Evolutionary conservation across 1,140 invertebrate species (phyloP), one percentile per base, ranked within the genome.

Genomic region (Monochamus saltuarius): DNA sequence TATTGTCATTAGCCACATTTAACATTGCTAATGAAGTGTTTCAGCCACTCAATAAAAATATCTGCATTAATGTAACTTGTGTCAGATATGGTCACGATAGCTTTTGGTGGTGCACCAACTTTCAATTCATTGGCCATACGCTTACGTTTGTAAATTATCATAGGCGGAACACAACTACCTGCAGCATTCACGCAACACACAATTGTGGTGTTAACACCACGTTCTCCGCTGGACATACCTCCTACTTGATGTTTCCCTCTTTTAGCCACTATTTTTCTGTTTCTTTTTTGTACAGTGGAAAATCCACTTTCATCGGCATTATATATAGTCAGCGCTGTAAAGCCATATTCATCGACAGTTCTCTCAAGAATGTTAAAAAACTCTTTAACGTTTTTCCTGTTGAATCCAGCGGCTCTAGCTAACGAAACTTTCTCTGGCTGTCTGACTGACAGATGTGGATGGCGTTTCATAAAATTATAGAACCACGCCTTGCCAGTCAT

Each of bases 241-340:
- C 73, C 76, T 36, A 79, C 67, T 72, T 80, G 77, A 22, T 72
- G 66, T 45, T 72, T 71, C 14, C 70, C 70, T 65, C 73, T 75
- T 11, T 19, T 13, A 13, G 53, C 53, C 9, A 55, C 10, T 13
- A 55, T 43, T 55, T 55, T 55, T 36, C 47, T 40, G 22, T 19
- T 13, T 39, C 37, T 40, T 58, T 71, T 73, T 55, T 72, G 69
- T 7, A 76, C 70, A 47, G 62, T 70, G 19, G 58, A 65, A 29
- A 70, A 65, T 29, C 22, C 22, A 29, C 22, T 29, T 29, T 29
- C 22, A 29, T 29, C 22, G 22, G 6, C 22, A 29, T 29, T 29
- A 29, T 29, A 29, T 29, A 2, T 29, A 29, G 22, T 29, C 22
- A 29, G 6, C 22, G 22, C 22, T 29, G 22, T 29, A 29, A 29